A percentile compares a stretch with the other conserved stretches of the same genome.
Conservation (phyloP, 2,797 vertebrate species). For the Peromyscus nudipes region DNA sequence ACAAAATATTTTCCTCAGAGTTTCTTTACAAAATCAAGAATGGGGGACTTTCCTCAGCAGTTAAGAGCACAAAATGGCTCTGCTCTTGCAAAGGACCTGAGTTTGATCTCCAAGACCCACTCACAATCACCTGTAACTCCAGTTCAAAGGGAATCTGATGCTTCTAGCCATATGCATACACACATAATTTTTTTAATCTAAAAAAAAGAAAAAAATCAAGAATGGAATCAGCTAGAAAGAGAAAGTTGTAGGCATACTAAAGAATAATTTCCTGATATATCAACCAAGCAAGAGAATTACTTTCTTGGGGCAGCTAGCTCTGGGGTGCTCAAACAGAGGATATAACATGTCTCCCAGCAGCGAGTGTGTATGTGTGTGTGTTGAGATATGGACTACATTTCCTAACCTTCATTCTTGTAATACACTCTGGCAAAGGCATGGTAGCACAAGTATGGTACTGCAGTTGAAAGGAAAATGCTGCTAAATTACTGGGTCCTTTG, state of each 20-base stretch:
- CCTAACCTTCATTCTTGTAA: constrained; percentile 38
- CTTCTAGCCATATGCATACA: not conserved
- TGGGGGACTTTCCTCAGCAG: not conserved
- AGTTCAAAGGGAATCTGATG: not conserved
- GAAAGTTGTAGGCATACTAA: not conserved
- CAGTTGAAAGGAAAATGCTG: not conserved
- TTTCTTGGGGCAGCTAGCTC: not conserved
- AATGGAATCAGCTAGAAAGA: not conserved
- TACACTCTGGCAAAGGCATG: constrained; percentile 36
- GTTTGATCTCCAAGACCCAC: not conserved
- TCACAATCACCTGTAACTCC: not conserved
- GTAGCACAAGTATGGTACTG: not conserved
- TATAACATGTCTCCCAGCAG: not conserved
- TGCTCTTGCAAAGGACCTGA: not conserved
- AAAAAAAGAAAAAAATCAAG: not conserved
- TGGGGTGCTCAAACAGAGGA: not conserved
- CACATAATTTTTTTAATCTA: not conserved
- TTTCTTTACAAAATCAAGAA: not conserved
- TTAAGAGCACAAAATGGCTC: not conserved
- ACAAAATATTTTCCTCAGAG: not conserved
- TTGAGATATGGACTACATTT: constrained; percentile 54
- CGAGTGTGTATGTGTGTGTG: not conserved
- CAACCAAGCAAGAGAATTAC: constrained; percentile 47
- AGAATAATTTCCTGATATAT: not conserved
- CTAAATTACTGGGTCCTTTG: not conserved